Base-by-base conservation (phyloP, 2,113 vertebrate species). In the Pogonocichla stellata region DNA sequence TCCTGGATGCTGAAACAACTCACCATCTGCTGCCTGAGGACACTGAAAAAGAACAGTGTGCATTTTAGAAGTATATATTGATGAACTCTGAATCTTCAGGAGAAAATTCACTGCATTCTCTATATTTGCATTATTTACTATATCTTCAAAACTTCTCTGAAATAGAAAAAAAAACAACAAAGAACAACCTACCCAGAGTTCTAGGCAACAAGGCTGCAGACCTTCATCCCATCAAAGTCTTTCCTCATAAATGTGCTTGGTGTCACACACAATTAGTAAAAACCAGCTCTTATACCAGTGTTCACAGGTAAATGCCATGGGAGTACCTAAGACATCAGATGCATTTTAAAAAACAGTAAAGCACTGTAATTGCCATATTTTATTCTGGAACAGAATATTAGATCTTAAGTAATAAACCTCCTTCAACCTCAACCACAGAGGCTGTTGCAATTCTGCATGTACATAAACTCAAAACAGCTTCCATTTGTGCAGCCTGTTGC, bases 261-360 rank as follows among this genome's bases (percentile, higher is more conserved):
- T 5, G 3, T 38, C 57, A 45, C 33, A 66, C 1, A 17, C 10
- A 23, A n/a, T 18, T 12, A 57, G 20, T 12, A 61, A 82, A 72
- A 19, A 5, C 1, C 45, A 74, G 29, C 36, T n/a, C 18, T 53
- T 50, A 3, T 0, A 54, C 8, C 57, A 36, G 14, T 0, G 19
- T 8, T 77, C 42, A 38, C 43, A 74, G 45, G 48, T 26, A 65
- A 83, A 47, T 28, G 26, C 31, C 24, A 12, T 0, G 3, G 2
- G 12, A 84, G 20, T 6, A 61, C 3, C 34, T 53, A 89, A 8
- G 23, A 34, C 7, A 43, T 12, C 23, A 36, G 19, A 48, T 24
- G 19, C 6, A 19, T 60, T 53, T 87, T n/a, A 13, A 24, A 31
- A 50, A 79, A 8, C 6, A 9, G 5, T 7, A 77, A 60, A 80